phyloP scores from a whole-genome alignment of 2,113 vertebrate genomes.

The Hipposideros armiger region DNA sequence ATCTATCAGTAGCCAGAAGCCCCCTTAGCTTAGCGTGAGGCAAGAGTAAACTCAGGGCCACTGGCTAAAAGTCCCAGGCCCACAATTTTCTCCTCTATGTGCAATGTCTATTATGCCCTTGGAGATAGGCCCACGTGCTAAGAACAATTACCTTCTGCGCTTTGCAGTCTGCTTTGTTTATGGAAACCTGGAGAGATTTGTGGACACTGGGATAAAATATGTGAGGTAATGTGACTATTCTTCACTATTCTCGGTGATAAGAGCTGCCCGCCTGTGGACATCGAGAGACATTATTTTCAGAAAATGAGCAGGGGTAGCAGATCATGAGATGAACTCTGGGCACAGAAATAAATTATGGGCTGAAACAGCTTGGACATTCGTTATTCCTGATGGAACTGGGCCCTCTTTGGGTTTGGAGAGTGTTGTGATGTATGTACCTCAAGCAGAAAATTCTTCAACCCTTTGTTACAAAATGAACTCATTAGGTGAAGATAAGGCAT shows the following conservation, averaged over 20 bases:
- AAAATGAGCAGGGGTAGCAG: slow-evolving; percentile 87
- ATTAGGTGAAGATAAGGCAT: slow-evolving; percentile 69
- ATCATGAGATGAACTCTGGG: slow-evolving; percentile 85
- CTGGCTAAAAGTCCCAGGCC: slow-evolving; percentile 53
- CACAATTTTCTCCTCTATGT: slow-evolving; percentile 51
- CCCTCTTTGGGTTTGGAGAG: slow-evolving; percentile 82
- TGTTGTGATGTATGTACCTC: slow-evolving; percentile 80
- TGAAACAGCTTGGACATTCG: slow-evolving; percentile 82
- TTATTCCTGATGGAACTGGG: slow-evolving; percentile 84
- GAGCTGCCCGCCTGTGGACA: slow-evolving; percentile 81
- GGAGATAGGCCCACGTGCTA: slow-evolving; percentile 5
- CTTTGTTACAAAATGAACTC: slow-evolving; percentile 79
- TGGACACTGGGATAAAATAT: slow-evolving; percentile 83
- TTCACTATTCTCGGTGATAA: slow-evolving; percentile 85
- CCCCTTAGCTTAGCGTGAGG: neutral
- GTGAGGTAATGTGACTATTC: slow-evolving; percentile 84
- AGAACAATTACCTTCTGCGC: slow-evolving; percentile 75
- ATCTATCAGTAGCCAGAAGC: neutral
- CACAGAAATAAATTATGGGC: slow-evolving; percentile 82
- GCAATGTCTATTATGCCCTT: neutral
- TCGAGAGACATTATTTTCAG: slow-evolving; percentile 88
- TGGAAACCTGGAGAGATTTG: slow-evolving; percentile 85
- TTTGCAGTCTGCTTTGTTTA: slow-evolving; percentile 86
- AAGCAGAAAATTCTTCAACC: slow-evolving; percentile 72
- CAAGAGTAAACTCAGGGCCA: slow-evolving; percentile 55